A percentile compares a stretch with the other conserved stretches of the same genome.
phyloP scores from a whole-genome alignment of 1,140 invertebrate species.

The Drosophila kepulauana region DNA sequence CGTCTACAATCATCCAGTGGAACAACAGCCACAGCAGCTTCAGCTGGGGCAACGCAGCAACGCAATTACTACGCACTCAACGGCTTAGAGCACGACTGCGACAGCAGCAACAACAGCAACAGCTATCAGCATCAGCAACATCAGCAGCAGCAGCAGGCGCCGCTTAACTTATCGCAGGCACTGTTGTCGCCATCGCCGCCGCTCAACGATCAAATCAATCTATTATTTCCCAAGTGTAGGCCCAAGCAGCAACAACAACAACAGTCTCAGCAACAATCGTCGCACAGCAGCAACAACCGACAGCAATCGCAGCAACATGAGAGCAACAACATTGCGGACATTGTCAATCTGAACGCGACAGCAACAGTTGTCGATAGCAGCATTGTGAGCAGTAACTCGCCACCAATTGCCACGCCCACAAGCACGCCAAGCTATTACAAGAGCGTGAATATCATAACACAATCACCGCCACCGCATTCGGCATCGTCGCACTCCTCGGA shows the following conservation, averaged over 20 bases:
- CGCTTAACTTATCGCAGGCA: conserved; percentile 69
- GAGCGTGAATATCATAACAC: conserved; percentile 83
- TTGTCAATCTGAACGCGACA: conserved; percentile 31
- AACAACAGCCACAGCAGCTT: conserved; percentile 43
- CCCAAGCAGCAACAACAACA: conserved; percentile 85
- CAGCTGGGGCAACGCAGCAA: conserved; percentile 35
- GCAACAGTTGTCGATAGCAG: conserved; percentile 17
- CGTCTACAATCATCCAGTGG: conserved; percentile 12
- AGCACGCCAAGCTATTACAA: conserved; percentile 74
- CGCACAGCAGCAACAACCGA: conserved; percentile 10
- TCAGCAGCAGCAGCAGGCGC: conserved; percentile 57
- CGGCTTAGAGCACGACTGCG: conserved; percentile 49
- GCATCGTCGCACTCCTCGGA: conserved; percentile 86
- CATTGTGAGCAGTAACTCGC: conserved; percentile 18
- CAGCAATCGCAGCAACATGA: conserved; percentile 40
- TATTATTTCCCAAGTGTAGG: conserved; percentile 93
- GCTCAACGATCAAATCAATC: conserved; percentile 90
- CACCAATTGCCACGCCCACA: conserved; percentile 45
- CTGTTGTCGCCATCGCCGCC: conserved; percentile 85
- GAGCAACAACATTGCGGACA: conserved; percentile 11
- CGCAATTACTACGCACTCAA: conserved; percentile 30
- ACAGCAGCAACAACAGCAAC: conserved; percentile 53
- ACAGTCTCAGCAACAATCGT: conserved; percentile 26
- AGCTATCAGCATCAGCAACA: conserved; percentile 39
- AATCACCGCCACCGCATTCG: conserved; percentile 80